Conservation (phyloP, 1,140 invertebrate species). For the Grapholita molesta region DNA sequence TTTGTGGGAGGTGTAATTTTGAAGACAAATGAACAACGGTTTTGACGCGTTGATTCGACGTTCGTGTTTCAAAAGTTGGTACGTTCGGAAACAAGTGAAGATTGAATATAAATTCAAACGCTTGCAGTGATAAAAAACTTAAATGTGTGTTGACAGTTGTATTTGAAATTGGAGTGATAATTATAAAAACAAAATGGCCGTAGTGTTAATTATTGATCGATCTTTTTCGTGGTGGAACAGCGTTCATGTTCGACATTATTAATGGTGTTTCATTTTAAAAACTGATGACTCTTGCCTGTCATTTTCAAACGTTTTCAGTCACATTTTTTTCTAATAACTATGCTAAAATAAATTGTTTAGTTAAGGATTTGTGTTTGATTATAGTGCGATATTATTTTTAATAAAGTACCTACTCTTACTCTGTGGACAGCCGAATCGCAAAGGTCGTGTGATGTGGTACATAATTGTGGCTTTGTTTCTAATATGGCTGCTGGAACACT, state of each 20-base stretch:
- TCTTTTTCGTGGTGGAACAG: no score
- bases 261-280: no score
- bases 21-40: background rate
- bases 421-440: constrained; percentile 14
- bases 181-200: no score
- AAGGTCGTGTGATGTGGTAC: constrained; percentile 47
- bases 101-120: background rate
- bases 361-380: constrained; percentile 1
- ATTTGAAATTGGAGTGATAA: no score
- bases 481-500: constrained; percentile 58
- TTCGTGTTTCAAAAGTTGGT: background rate
- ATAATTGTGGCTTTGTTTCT: constrained; percentile 56
- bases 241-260: no score
- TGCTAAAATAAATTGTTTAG: no score
- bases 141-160: no score
- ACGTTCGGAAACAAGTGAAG: background rate
- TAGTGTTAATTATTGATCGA: no score
- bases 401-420: constrained; percentile 18
- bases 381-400: constrained; percentile 23
- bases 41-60: background rate
- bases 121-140: background rate
- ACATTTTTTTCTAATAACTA: no score
- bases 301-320: no score
- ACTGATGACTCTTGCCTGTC: no score
- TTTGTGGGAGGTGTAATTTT: no score